Conservation (phyloP, 2,888 invertebrate genomes). For the Emesis russula region DNA sequence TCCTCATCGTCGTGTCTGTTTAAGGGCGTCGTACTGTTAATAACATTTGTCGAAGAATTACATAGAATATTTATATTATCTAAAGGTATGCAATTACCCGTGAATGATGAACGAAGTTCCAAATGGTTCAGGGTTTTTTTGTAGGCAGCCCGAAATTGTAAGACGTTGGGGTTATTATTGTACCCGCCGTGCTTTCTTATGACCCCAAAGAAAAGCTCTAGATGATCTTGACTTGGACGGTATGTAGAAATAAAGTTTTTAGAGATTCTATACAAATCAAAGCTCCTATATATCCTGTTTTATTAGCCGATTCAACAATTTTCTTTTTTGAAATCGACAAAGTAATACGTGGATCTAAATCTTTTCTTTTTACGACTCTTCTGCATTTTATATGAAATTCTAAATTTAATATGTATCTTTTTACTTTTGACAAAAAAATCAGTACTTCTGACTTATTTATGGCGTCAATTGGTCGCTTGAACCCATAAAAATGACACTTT, state of each 20-base stretch:
- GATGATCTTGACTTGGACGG: not conserved
- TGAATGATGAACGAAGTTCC: not conserved
- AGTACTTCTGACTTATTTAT: not conserved
- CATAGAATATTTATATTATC: not conserved
- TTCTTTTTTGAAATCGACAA: constrained; percentile 16
- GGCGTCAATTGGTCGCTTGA: constrained; percentile 14
- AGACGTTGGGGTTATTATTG: not conserved
- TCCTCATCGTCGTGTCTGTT: not conserved
- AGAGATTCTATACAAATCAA: constrained; percentile 10
- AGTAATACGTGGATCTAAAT: no score
- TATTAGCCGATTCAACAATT: not conserved
- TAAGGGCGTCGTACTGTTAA: not conserved
- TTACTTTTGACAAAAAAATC: no score
- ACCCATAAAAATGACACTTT: constrained; percentile 27
- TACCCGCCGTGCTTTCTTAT: not conserved
- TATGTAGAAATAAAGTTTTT: not conserved
- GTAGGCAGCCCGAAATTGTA: constrained; percentile 6
- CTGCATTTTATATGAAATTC: no score
- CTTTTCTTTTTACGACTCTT: no score
- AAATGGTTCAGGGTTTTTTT: constrained; percentile 4
- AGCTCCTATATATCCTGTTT: constrained; percentile 26
- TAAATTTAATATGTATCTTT: no score
- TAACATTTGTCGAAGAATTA: not conserved
- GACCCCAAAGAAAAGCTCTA: not conserved
- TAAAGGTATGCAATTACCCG: not conserved